Percentiles rank a stretch among this genome's conserved stretches.
phyloP scores from a whole-genome alignment of 2,888 invertebrate genomes.

The Hirtodrosophila duncani region DNA sequence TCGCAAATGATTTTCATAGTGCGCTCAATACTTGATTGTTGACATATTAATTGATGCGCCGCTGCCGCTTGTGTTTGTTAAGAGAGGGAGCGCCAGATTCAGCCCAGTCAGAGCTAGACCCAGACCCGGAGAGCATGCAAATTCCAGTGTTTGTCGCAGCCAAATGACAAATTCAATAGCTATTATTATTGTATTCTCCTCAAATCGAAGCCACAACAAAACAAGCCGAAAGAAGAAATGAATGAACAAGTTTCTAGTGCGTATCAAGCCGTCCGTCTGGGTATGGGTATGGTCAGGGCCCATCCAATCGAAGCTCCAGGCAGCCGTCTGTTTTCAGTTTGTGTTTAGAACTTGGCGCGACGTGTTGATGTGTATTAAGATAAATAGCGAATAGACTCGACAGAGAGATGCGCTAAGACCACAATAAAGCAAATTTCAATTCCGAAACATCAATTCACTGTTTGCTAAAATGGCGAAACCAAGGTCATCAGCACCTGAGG shows the following conservation, averaged over 20 bases:
- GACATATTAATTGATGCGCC: constrained; percentile 1
- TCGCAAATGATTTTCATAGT: constrained; percentile 25
- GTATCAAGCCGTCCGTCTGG: constrained; percentile 37
- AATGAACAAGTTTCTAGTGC: constrained; percentile 67
- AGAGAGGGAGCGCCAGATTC: background rate
- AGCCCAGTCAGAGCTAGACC: background rate
- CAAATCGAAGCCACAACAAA: constrained; percentile 29
- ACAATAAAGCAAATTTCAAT: constrained; percentile 7
- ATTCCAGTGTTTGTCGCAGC: constrained; percentile 27
- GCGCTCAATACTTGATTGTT: constrained; percentile 8
- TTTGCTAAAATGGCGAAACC: constrained; percentile 45
- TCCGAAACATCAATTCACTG: background rate
- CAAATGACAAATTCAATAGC: constrained; percentile 42
- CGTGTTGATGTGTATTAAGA: no score
- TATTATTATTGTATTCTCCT: constrained; percentile 20
- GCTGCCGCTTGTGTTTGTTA: constrained; percentile 8
- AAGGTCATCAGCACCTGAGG: constrained; percentile 19
- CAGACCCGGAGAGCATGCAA: constrained; percentile 30
- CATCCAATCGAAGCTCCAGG: no score
- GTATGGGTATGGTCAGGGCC: constrained; percentile 7
- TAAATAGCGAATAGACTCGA: constrained; percentile 26
- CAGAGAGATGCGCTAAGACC: constrained; percentile 24
- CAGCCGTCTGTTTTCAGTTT: constrained; percentile 41
- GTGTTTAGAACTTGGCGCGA: constrained; percentile 60
- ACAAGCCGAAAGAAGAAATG: constrained; percentile 38